A percentile compares a stretch with the other conserved stretches of the same genome.
phyloP scores from a whole-genome alignment of 1,140 invertebrate genomes.

The Steinernema feltiae region DNA sequence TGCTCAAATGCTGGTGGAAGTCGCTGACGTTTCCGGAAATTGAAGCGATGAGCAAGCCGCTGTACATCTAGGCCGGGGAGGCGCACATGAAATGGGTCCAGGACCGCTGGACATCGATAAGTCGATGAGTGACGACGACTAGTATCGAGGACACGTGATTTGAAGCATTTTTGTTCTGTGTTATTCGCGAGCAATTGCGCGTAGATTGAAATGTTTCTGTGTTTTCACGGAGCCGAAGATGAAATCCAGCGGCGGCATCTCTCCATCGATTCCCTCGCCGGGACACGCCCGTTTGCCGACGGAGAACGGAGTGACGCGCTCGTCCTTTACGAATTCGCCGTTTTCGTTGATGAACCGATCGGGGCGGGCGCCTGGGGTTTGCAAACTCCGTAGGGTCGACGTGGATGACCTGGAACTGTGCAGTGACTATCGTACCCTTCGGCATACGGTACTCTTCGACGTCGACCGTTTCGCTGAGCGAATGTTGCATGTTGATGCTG shows the following conservation, averaged over 20 bases:
- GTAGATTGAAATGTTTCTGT: no score
- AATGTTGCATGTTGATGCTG: slow-evolving; percentile 18
- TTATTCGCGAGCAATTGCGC: no score
- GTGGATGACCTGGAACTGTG: slow-evolving; percentile 16
- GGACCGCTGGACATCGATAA: neutral
- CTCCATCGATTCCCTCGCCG: slow-evolving; percentile 21
- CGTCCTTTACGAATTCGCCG: slow-evolving; percentile 10
- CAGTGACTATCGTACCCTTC: slow-evolving; percentile 20
- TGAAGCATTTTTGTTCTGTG: no score
- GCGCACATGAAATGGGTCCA: neutral
- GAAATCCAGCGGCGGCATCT: no score
- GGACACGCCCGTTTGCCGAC: slow-evolving; percentile 32
- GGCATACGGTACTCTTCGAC: slow-evolving; percentile 18
- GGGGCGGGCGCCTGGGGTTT: neutral
- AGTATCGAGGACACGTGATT: neutral
- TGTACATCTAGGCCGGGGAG: neutral
- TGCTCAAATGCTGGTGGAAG: neutral
- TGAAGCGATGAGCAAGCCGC: neutral
- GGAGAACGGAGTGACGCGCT: slow-evolving; percentile 28
- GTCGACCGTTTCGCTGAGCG: neutral
- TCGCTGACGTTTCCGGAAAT: neutral
- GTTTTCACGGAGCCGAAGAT: no score
- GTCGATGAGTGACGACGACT: neutral
- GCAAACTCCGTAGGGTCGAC: slow-evolving; percentile 13
- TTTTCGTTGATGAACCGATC: neutral